Base-by-base conservation (phyloP, 1,140 invertebrate species). In the Drosophila ironensis region DNA sequence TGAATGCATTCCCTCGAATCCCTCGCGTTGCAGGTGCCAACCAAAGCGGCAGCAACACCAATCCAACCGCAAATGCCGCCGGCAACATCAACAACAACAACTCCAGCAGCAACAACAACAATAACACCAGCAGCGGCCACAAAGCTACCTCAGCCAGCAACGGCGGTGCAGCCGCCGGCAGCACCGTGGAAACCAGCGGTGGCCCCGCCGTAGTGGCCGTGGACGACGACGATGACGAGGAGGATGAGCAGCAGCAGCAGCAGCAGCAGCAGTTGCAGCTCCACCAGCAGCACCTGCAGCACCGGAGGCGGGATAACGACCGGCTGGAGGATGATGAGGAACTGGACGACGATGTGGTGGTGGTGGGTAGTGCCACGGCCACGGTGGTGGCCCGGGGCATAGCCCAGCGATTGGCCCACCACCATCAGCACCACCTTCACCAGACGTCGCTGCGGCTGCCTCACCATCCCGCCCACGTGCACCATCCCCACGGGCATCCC, bases 111-210 rank as follows among this genome's bases (percentile, higher is more conserved):
- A 56, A 46, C 33, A 57, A 30, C 44, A 53, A 46, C 35, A 56
- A 16, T 45, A 66, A 7, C 33, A 66, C 3, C 9, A 59, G 5
- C 56, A 74, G 11, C 44, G 75, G 27, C 53, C 74, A 72, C 14
- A 77, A 60, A 35, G 61, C 67, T 47, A 56, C 63, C 19, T 35
- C 73, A 27, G 67, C 61, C 56, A 76, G 77, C 77, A 75, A 84
- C 42, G 56, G 68, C 9, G 56, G 57, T 4, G 28, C 41, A 22
- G 27, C 22, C 11, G 51, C 35, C 20, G 5, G 59, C 51, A 37
- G 56, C 37, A n/a, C n/a, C n/a, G 30, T 33, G 9, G 47, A 40
- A 24, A 17, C 50, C 48, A 59, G 20, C 45, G 37, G 46, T 16
- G 17, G 33, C 22, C 25, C 41, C 17, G 48, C 41, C 17, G 48